Conservation (phyloP, 1,140 invertebrate species). For the Littorina saxatilis region DNA sequence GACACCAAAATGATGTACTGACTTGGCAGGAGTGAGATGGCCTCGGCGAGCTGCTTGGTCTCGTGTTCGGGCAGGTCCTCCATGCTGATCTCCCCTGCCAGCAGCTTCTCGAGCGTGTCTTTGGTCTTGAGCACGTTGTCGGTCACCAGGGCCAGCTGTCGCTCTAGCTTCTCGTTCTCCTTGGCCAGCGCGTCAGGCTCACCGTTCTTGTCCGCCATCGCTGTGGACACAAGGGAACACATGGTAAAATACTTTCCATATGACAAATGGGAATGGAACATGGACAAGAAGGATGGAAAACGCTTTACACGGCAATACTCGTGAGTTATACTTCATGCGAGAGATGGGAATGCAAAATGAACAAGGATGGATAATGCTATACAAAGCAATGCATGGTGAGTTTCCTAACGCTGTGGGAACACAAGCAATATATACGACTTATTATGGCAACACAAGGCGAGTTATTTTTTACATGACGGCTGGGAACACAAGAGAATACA, state of each 20-base stretch:
- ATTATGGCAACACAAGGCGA: no score
- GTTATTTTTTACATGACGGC: no score
- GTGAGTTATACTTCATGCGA: no score
- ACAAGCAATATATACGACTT: no score
- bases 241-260: not conserved
- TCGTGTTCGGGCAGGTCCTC: slow-evolving; percentile 53
- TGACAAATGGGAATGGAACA: not conserved
- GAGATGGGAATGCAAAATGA: not conserved
- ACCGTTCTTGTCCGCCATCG: slow-evolving; percentile 62
- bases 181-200: slow-evolving; percentile 53
- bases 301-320: not conserved
- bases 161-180: slow-evolving; percentile 61
- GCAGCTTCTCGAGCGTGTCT: slow-evolving; percentile 59
- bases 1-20: no score
- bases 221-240: slow-evolving; percentile 2
- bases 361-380: not conserved
- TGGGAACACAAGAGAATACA: no score
- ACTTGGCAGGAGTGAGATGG: slow-evolving; percentile 12
- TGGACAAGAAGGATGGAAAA: not conserved
- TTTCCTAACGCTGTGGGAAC: no score
- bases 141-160: slow-evolving; percentile 58
- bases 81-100: slow-evolving; percentile 51
- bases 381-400: no score
- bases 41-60: slow-evolving; percentile 41
- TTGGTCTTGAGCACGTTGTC: slow-evolving; percentile 56